Evolutionary conservation across 1,140 invertebrate genomes (phyloP), one percentile per base, ranked within the genome.

Genomic region (Leguminivora glycinivorella): DNA sequence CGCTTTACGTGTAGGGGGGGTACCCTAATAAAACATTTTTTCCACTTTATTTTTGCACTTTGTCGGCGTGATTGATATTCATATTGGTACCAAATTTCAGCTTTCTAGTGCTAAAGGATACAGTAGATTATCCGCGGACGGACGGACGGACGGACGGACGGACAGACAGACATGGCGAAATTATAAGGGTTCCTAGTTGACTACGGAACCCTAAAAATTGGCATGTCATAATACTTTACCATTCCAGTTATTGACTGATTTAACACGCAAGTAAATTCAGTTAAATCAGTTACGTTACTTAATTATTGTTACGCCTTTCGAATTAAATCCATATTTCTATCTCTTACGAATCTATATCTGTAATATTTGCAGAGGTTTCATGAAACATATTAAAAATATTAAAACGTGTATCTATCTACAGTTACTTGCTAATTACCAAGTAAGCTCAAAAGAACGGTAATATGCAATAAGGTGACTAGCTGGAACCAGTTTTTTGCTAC

Each of bases 381-480:
- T 31, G 25, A 56, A 56, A 6, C n/a, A 34, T 19, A 22, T 52
- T 52, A 63, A 63, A 31, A 63, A 31, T 31, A 63, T 12, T 60
- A 29, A 29, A 60, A 60, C 25, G 56, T 60, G 56, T 63, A 63
- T 60, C 22, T 60, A 63, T 24, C 29, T 63, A 63, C 58, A 63
- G 58, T 63, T 63, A 63, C 56, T 10, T 14, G 58, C 58, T 63
- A 63, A 63, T 63, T 63, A 34, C 58, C 14, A 63, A 63, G 26
- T 63, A 63, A 63, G 58, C 29, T 63, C n/a, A 17, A 63, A 26
- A 63, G 58, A 26, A 63, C 58, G 58, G 58, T 63, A 63, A 63
- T 34, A 31, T 63, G 58, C 58, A 63, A 63, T 63, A 31, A 22
- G 58, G 58, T 34, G 58, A 63, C 52, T 34, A 56, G 29, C 47